Percentiles rank a stretch among this genome's conserved stretches.
Evolutionary conservation across 2,113 vertebrate genomes (phyloP).

Genomic region (Fregetta grallaria): DNA sequence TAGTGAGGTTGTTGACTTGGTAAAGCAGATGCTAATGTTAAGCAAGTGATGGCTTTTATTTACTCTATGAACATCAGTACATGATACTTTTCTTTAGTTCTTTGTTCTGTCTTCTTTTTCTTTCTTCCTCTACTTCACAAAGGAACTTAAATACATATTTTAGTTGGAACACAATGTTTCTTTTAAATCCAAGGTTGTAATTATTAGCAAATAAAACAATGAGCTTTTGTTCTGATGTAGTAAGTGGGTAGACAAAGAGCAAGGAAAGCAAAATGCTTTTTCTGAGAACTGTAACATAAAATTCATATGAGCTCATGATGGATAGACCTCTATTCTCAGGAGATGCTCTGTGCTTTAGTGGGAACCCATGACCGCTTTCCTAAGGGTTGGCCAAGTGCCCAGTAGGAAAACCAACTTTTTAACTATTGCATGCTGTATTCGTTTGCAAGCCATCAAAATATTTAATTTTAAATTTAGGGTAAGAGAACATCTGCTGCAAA

Average conservation of each 20-base stretch:
- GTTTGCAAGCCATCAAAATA: background rate
- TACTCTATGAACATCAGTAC: background rate
- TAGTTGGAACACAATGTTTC: background rate
- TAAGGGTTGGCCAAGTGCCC: background rate
- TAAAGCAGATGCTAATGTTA: background rate
- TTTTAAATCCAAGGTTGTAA: background rate
- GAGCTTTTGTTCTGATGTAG: background rate
- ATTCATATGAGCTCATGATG: background rate
- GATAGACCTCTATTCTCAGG: conserved; percentile 22
- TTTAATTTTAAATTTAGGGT: background rate
- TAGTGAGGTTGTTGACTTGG: background rate
- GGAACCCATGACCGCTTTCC: background rate
- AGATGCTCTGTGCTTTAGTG: conserved; percentile 3
- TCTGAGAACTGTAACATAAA: conserved; percentile 26
- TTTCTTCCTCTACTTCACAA: background rate
- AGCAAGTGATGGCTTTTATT: conserved; percentile 32
- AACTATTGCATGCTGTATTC: background rate
- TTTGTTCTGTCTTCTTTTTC: background rate
- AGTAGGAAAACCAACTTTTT: background rate
- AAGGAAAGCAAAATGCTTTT: background rate
- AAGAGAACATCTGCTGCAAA: background rate
- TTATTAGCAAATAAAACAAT: conserved; percentile 20
- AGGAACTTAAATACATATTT: background rate
- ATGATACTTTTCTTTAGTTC: background rate
- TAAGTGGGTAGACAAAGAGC: background rate